Conservation (phyloP, 2,797 vertebrate species). For the Thripadectes ignobilis region DNA sequence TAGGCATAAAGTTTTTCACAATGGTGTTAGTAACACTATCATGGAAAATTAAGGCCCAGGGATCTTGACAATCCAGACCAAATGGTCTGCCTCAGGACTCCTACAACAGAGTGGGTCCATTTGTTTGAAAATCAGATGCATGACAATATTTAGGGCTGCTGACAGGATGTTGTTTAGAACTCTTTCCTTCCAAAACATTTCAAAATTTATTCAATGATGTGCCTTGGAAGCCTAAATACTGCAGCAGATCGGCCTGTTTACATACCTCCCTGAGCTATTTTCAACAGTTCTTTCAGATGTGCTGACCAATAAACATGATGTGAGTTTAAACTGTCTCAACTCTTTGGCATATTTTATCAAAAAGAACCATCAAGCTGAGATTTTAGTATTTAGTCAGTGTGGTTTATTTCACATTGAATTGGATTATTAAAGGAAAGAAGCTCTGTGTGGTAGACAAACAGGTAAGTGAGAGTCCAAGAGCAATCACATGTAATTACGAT, state of each 20-base stretch:
- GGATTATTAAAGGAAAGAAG: not conserved
- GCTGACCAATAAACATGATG: slow-evolving; percentile 13
- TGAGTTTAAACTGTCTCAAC: slow-evolving; percentile 31
- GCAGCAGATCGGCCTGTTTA: slow-evolving; percentile 13
- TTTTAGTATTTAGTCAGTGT: slow-evolving; percentile 1
- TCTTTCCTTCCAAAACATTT: slow-evolving; percentile 62
- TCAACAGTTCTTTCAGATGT: slow-evolving; percentile 12
- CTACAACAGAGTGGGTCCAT: not conserved
- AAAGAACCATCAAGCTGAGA: not conserved
- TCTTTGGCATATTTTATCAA: slow-evolving; percentile 30
- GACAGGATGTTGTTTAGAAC: slow-evolving; percentile 51
- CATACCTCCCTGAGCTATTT: slow-evolving; percentile 24
- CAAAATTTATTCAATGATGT: slow-evolving; percentile 37
- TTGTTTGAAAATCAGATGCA: slow-evolving; percentile 29
- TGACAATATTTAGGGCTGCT: slow-evolving; percentile 52
- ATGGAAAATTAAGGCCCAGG: not conserved
- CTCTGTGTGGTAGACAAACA: not conserved
- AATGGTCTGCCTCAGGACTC: slow-evolving; percentile 37
- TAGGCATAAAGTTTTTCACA: not conserved
- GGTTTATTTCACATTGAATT: slow-evolving; percentile 11
- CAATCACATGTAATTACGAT: not conserved
- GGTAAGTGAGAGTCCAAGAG: not conserved
- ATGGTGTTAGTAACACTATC: not conserved
- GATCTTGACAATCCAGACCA: slow-evolving; percentile 10
- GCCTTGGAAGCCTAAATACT: slow-evolving; percentile 5